phyloP scores from a whole-genome alignment of 2,113 vertebrate genomes.

The Sclerurus mexicanus region DNA sequence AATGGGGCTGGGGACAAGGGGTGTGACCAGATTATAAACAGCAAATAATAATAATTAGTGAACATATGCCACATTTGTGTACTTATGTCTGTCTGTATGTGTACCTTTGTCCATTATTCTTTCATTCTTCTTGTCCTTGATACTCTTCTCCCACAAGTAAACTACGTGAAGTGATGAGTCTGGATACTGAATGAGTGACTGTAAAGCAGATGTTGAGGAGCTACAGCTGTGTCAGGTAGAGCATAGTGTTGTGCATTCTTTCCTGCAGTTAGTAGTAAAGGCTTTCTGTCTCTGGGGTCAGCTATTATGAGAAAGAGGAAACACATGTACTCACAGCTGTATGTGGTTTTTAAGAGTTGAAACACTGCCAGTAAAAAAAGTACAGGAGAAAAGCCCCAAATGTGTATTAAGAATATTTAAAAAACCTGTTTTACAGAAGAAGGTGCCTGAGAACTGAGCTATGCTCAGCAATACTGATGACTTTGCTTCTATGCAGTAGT shows the following conservation, averaged over 20 bases:
- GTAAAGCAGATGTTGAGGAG: not conserved
- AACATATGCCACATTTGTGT: not conserved
- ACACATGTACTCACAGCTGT: not conserved
- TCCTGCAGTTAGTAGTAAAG: not conserved
- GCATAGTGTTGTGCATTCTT: not conserved
- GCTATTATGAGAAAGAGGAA: slow-evolving; percentile 23
- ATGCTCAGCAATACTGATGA: not conserved
- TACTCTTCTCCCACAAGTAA: not conserved
- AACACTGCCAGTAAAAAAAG: not conserved
- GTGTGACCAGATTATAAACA: not conserved
- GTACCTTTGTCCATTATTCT: not conserved
- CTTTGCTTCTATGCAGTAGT: not conserved
- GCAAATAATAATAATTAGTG: not conserved
- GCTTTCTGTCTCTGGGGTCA: not conserved
- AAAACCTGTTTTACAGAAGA: slow-evolving; percentile 23
- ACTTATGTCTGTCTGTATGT: not conserved
- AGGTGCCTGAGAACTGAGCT: not conserved
- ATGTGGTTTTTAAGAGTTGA: slow-evolving; percentile 10
- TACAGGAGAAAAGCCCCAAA: not conserved
- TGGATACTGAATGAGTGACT: not conserved
- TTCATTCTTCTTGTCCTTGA: not conserved
- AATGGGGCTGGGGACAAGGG: not conserved
- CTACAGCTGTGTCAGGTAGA: not conserved
- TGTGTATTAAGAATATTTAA: slow-evolving; percentile 28
- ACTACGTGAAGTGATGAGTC: not conserved